phyloP scores from a whole-genome alignment of 92 coral and sea anemone genomes.

The Micromussa lordhowensis region DNA sequence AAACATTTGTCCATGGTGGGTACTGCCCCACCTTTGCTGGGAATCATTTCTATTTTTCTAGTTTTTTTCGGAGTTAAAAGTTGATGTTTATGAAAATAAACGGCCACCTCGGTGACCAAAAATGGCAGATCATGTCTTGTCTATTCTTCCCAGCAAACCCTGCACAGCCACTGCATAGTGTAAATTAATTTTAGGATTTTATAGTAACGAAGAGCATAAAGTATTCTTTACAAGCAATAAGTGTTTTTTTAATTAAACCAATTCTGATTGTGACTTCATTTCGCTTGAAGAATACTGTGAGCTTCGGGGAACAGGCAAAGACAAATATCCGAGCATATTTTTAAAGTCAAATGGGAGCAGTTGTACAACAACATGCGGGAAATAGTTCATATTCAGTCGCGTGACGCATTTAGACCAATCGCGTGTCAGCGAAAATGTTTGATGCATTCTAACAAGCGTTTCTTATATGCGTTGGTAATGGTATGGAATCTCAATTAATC shows the following conservation, averaged over 20 bases:
- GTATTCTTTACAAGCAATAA: neutral
- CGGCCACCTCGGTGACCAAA: conserved; percentile 27
- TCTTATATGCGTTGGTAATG: too few relatives aligned
- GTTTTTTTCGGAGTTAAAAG: neutral
- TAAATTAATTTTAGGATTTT: too few relatives aligned
- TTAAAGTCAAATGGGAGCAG: too few relatives aligned
- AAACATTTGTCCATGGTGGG: conserved; percentile 4
- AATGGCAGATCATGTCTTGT: neutral
- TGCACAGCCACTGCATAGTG: conserved; percentile 10
- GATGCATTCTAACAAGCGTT: too few relatives aligned
- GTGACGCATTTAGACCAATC: too few relatives aligned
- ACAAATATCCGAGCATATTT: too few relatives aligned
- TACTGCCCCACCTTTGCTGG: conserved; percentile 42
- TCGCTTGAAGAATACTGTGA: neutral
- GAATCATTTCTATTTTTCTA: conserved; percentile 15
- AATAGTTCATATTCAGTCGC: too few relatives aligned
- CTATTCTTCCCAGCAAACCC: conserved; percentile 4
- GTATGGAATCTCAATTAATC: too few relatives aligned
- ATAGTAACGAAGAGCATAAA: too few relatives aligned
- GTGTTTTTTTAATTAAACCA: neutral
- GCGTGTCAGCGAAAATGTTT: too few relatives aligned
- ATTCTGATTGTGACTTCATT: neutral
- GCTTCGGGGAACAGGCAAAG: too few relatives aligned
- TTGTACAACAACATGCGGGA: too few relatives aligned
- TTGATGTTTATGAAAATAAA: neutral